phyloP scores from a whole-genome alignment of 2,888 invertebrate genomes.

The Leistus spinibarbis region DNA sequence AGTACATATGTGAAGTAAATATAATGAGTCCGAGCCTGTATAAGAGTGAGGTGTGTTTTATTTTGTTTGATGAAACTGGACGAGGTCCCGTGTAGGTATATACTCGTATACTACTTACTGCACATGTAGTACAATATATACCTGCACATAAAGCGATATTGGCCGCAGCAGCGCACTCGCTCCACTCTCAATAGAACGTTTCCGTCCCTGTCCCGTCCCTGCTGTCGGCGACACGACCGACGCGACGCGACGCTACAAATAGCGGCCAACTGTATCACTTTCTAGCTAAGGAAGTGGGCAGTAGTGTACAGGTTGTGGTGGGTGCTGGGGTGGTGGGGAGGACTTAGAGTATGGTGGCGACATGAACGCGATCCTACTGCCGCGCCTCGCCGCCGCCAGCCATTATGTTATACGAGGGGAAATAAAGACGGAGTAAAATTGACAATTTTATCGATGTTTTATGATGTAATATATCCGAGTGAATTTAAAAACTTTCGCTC shows the following conservation, averaged over 20 bases:
- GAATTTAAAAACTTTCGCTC: conserved; percentile 20
- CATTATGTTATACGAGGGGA: conserved; percentile 25
- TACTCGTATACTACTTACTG: too few species aligned
- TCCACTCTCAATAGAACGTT: not conserved
- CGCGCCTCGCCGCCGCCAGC: conserved; percentile 9
- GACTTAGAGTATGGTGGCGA: not conserved
- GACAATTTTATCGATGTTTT: conserved; percentile 25
- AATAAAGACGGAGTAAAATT: conserved; percentile 24
- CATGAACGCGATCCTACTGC: not conserved
- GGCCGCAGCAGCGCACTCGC: not conserved
- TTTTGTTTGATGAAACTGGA: not conserved
- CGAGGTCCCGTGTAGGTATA: too few species aligned
- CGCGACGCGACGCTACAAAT: not conserved
- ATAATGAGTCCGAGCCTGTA: too few species aligned
- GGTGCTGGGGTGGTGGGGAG: too few species aligned
- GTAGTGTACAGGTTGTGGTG: too few species aligned
- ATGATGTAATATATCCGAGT: conserved; percentile 26
- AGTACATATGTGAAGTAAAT: too few species aligned
- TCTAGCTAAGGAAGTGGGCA: not conserved
- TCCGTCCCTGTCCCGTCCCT: not conserved
- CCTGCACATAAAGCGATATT: conserved; percentile 2
- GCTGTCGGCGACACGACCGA: too few species aligned
- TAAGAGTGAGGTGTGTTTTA: not conserved
- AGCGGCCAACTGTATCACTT: not conserved
- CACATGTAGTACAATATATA: conserved; percentile 2